Evolutionary conservation across 2,113 vertebrate species (phyloP).

Genomic region (Natator depressus): DNA sequence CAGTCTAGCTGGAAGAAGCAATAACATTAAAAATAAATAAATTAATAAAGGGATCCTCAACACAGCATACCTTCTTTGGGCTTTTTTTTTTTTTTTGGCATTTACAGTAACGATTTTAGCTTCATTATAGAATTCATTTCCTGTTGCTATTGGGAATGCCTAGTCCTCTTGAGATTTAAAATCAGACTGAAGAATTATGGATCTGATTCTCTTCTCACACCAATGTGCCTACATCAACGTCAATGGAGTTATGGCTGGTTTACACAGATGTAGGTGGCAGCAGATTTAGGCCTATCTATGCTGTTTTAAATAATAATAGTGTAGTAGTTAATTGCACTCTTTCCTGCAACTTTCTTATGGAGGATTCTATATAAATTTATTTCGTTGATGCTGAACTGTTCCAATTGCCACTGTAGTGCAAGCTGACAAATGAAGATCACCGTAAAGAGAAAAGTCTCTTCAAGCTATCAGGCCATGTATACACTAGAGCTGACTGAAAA

Average conservation of each 20-base stretch:
- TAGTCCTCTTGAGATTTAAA: not conserved
- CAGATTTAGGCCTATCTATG: not conserved
- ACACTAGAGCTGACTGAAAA: not conserved
- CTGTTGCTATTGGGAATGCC: fast-evolving
- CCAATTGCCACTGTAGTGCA: not conserved
- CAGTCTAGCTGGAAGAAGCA: not conserved
- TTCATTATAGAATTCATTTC: not conserved
- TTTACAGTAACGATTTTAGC: not conserved
- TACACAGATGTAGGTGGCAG: not conserved
- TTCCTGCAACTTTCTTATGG: not conserved
- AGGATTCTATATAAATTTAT: not conserved
- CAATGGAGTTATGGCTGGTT: not conserved
- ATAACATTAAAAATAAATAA: not conserved
- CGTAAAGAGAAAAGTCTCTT: not conserved
- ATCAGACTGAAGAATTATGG: not conserved
- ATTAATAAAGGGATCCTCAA: not conserved
- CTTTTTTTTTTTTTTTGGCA: not conserved
- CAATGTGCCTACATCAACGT: not conserved
- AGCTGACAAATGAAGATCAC: not conserved
- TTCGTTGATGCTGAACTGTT: not conserved
- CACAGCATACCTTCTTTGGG: not conserved
- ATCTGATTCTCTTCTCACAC: fast-evolving
- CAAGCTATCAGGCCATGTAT: not conserved
- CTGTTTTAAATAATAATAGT: not conserved
- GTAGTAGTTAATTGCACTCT: fast-evolving